Conservation (phyloP, 2,113 vertebrate species). For the Engystomops pustulosus region DNA sequence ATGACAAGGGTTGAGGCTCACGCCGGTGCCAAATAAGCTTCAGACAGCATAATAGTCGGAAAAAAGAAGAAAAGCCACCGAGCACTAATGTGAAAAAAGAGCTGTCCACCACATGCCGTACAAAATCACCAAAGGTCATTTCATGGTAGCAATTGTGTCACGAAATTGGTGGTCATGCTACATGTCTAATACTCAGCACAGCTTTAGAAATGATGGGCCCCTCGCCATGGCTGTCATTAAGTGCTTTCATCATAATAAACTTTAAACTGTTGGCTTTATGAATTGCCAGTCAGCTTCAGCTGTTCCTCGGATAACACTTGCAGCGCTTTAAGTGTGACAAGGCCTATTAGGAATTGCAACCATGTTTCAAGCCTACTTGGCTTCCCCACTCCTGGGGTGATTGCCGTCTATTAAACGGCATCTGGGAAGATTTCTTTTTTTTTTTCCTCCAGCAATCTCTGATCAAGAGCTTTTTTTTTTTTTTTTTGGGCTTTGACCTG, state of each 20-base stretch:
- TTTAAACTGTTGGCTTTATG: constrained; percentile 92
- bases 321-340: constrained; percentile 87
- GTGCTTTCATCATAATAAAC: constrained; percentile 91
- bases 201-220: constrained; percentile 86
- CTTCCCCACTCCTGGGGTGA: constrained; percentile 86
- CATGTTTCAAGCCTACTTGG: constrained; percentile 85
- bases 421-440: constrained; percentile 87
- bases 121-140: constrained; percentile 87
- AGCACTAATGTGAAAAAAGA: constrained; percentile 86
- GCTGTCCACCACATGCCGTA: constrained; percentile 84
- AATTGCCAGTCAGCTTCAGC: constrained; percentile 86
- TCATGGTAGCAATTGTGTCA: constrained; percentile 87
- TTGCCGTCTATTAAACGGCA: constrained; percentile 86
- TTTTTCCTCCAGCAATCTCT: constrained; percentile 86
- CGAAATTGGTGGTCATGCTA: constrained; percentile 88
- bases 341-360: constrained; percentile 88
- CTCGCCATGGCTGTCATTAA: constrained; percentile 89
- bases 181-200: constrained; percentile 87
- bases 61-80: constrained; percentile 83
- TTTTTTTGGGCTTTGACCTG: constrained; percentile 87
- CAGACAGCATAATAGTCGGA: constrained; percentile 85
- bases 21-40: constrained; percentile 83
- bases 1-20: constrained; percentile 83
- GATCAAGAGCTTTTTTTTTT: constrained; percentile 90
- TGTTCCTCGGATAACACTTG: constrained; percentile 83